Evolutionary conservation across 2,888 invertebrate species (phyloP).

Genomic region (Aquatica leii): DNA sequence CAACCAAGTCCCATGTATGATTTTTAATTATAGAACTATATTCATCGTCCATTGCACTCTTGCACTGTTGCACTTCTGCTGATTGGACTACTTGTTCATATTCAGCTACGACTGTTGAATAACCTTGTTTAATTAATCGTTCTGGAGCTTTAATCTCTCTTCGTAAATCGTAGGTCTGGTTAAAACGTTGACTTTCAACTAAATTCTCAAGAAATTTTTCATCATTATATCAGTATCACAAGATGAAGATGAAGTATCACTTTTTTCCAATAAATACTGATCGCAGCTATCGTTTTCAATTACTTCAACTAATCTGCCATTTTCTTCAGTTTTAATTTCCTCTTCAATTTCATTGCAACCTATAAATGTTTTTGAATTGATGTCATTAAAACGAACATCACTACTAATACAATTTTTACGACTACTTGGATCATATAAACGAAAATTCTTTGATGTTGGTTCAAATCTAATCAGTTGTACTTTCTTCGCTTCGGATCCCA

Average conservation of each 20-base stretch:
- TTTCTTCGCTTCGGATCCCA: conserved; percentile 5
- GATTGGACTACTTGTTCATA: conserved; percentile 1
- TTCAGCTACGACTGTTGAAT: not conserved
- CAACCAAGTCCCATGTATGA: not conserved
- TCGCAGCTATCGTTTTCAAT: too few relatives aligned
- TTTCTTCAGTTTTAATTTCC: not conserved
- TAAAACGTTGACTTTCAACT: not conserved
- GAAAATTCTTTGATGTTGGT: not conserved
- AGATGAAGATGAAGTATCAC: too few relatives aligned
- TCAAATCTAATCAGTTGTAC: not conserved
- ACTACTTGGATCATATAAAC: not conserved
- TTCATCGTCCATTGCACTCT: not conserved
- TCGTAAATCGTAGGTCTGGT: not conserved
- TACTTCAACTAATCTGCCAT: too few relatives aligned
- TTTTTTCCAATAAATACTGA: too few relatives aligned
- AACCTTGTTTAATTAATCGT: not conserved
- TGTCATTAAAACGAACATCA: conserved; percentile 5
- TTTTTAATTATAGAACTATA: not conserved
- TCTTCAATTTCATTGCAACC: not conserved
- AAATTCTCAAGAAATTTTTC: too few relatives aligned
- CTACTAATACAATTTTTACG: not conserved
- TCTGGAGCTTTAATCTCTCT: not conserved
- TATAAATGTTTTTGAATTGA: not conserved
- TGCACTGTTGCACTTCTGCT: not conserved
- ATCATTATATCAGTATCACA: too few relatives aligned